These are phyloP conservation scores for Echiichthys vipera DNA, from an alignment of 2,797 vertebrate species.

Conservation along the genomic window DNA sequence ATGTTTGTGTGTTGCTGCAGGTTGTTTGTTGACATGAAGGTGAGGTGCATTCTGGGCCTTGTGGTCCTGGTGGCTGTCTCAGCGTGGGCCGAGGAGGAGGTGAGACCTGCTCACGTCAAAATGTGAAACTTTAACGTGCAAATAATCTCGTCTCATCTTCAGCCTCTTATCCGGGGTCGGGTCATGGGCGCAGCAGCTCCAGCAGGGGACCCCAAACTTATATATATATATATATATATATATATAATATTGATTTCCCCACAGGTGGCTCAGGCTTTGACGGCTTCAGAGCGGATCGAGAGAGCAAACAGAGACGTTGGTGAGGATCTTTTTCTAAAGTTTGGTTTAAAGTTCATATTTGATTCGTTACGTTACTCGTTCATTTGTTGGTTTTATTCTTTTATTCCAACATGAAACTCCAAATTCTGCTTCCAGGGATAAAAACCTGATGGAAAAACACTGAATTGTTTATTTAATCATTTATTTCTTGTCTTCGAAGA, in stretches of 20 bases:
- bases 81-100: slow-evolving; percentile 46
- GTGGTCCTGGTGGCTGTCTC: slow-evolving; percentile 43
- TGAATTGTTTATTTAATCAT: too few species aligned
- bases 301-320: slow-evolving; percentile 40
- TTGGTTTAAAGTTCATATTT: too few species aligned
- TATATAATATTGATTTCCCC: background rate
- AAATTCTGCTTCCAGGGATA: background rate
- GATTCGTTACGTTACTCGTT: too few species aligned
- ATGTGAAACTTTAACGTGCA: too few species aligned
- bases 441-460: background rate
- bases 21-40: slow-evolving; percentile 47
- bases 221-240: too few species aligned
- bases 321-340: background rate
- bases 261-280: background rate
- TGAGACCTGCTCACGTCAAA: background rate
- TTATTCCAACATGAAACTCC: background rate
- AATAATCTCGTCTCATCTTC: too few species aligned
- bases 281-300: slow-evolving; percentile 14
- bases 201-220: too few species aligned
- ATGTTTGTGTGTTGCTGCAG: slow-evolving; percentile 22
- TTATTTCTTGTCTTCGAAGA: background rate
- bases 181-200: too few species aligned
- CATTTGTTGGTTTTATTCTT: background rate
- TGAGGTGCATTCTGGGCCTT: slow-evolving; percentile 60
- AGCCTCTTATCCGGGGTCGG: too few species aligned